These are phyloP conservation scores for Cepaea hortensis DNA, from an alignment of 2,888 invertebrate genomes.

Conservation along the genomic window DNA sequence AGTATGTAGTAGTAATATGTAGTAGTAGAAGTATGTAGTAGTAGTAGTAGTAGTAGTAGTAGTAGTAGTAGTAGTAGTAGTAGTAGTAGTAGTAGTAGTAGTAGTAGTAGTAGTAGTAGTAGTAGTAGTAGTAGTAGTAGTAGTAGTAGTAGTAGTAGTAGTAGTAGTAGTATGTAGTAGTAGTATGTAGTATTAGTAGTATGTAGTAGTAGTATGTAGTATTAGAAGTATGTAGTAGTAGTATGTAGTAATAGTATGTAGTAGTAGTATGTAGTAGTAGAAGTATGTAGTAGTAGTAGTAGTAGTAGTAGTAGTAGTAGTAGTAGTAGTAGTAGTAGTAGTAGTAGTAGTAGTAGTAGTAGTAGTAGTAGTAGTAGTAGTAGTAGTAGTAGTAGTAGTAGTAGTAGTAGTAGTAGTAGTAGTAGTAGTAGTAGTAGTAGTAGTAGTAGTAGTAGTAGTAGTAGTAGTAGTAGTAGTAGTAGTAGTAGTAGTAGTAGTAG, in stretches of 20 bases:
- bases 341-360: conserved; percentile 32
- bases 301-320: conserved; percentile 20
- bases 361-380: conserved; percentile 27
- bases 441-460: conserved; percentile 30
- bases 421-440: conserved; percentile 30
- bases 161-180: too few relatives aligned
- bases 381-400: conserved; percentile 25
- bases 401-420: conserved; percentile 30
- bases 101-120: conserved; percentile 30
- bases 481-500: conserved; percentile 35
- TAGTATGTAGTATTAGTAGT: too few relatives aligned
- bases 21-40: too few relatives aligned
- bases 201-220: too few relatives aligned
- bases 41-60: conserved; percentile 19
- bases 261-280: too few relatives aligned
- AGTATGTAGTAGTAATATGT: too few relatives aligned
- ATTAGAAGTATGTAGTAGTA: too few relatives aligned
- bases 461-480: conserved; percentile 17
- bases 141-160: conserved; percentile 30
- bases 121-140: conserved; percentile 32
- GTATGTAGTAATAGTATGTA: too few relatives aligned
- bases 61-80: conserved; percentile 37
- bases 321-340: conserved; percentile 32
- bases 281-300: too few relatives aligned
- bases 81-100: conserved; percentile 29